These are phyloP conservation scores for Anthrax anthrax DNA, from an alignment of 2,888 invertebrate genomes.

Conservation along the genomic window DNA sequence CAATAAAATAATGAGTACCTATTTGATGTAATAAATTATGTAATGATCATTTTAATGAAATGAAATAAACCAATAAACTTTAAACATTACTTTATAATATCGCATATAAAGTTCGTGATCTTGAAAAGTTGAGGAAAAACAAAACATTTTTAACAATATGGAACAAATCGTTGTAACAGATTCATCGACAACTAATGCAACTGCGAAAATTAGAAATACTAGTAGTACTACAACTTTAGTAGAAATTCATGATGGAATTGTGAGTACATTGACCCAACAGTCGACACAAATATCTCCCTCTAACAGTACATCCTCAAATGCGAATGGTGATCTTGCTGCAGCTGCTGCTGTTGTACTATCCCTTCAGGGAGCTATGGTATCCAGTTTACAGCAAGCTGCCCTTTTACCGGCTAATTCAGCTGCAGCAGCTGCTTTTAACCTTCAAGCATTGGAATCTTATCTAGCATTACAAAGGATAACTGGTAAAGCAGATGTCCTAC, in stretches of 20 bases:
- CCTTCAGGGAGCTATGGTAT: constrained; percentile 72
- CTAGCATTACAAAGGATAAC: constrained; percentile 68
- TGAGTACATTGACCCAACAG: neutral
- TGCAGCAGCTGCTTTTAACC: constrained; percentile 68
- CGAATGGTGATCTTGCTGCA: constrained; percentile 40
- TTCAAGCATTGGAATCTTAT: constrained; percentile 77
- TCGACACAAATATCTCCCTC: neutral
- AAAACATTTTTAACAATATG: constrained; percentile 11
- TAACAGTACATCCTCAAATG: neutral
- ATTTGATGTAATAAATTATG: too few relatives aligned
- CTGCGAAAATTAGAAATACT: constrained; percentile 12
- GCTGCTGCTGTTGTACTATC: constrained; percentile 60
- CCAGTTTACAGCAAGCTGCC: constrained; percentile 70
- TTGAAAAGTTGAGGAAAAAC: too few relatives aligned
- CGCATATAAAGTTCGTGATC: too few relatives aligned
- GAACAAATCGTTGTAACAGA: constrained; percentile 18
- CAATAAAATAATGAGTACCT: too few relatives aligned
- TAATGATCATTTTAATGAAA: too few relatives aligned
- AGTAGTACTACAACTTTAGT: neutral
- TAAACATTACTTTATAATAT: too few relatives aligned
- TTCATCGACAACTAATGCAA: constrained; percentile 11
- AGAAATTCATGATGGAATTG: constrained; percentile 4
- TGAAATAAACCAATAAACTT: too few relatives aligned
- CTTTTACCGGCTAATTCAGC: constrained; percentile 68
- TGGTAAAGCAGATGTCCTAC: constrained; percentile 51